phyloP scores from a whole-genome alignment of 2,797 vertebrate genomes.

The Poliocrania exsul region DNA sequence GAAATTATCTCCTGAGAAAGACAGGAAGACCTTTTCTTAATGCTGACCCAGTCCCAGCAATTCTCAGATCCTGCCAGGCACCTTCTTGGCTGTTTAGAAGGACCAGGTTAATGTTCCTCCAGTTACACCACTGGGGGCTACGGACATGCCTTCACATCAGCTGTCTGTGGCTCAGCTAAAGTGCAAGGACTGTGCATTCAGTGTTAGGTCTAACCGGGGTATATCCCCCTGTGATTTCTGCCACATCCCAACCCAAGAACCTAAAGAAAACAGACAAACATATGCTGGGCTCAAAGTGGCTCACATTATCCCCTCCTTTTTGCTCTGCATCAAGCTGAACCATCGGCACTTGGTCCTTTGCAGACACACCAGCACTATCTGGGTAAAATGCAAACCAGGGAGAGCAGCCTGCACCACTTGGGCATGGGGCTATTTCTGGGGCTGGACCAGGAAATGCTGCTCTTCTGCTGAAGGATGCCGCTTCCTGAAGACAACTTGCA shows the following conservation, averaged over 20 bases:
- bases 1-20: background rate
- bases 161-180: background rate
- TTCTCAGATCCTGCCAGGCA: background rate
- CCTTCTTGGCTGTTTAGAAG: background rate
- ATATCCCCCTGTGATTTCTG: background rate
- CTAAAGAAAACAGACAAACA: background rate
- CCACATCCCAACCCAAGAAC: background rate
- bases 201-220: background rate
- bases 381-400: rapidly evolving
- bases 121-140: background rate
- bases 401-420: rapidly evolving
- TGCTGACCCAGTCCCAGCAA: conserved; percentile 10
- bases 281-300: rapidly evolving
- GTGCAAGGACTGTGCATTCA: background rate
- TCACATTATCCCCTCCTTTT: background rate
- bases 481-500: background rate
- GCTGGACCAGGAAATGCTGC: background rate
- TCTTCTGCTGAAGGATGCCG: background rate
- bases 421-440: background rate
- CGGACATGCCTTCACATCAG: background rate
- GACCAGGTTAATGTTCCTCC: background rate
- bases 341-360: background rate
- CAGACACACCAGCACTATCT: rapidly evolving
- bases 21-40: background rate
- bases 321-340: background rate